Base-by-base conservation (phyloP, 2,888 invertebrate genomes). In the Thymelicus lineola region DNA sequence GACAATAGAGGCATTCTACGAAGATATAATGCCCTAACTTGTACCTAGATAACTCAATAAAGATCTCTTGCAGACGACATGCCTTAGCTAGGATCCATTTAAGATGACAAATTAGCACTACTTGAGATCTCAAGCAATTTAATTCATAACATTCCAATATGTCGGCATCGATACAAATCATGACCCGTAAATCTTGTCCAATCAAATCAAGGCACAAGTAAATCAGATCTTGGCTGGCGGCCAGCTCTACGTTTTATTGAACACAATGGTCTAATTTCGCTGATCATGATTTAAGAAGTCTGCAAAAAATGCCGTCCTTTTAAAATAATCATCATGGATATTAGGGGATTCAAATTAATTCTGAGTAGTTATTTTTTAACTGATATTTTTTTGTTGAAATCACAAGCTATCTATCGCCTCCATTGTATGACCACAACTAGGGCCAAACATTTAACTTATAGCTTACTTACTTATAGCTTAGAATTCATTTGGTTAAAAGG, bases 221-320 rank as follows among this genome's bases (percentile, higher is more conserved):
- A 64, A 70, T 70, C 50, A 64, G 50, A 70, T 64, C 50, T 64
- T 70, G 69, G 69, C 69, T 53, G 58, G 38, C 69, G 38, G 69
- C 69, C 69, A 70, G 69, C 38, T 64, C 63, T 42, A 64, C 58
- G 69, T 70, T 70, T 69, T 64, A 70, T 64, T 64, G 63, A 69
- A 69, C 42, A 69, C 69, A 69, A 69, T 69, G 63, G 58, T 17
- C 69, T 69, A 69, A 69, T 69, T 69, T 59, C 35, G 59, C 59
- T 69, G 58, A 64, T 69, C 63, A 69, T 64, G 63, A 69, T 69
- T 58, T 50, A 63, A 46, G 20, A 63, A 69, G 20, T 17, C 55
- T 62, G 28, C 61, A 61, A 45, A 48, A 55, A 61, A 50, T 67
- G 42, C 45, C 45, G 42, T 60, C 42, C 59, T 60, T 60, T 35